Evolutionary conservation across 2,797 vertebrate species (phyloP), one percentile per base, ranked within the genome.

Genomic region (Triplophysa yarkandensis): DNA sequence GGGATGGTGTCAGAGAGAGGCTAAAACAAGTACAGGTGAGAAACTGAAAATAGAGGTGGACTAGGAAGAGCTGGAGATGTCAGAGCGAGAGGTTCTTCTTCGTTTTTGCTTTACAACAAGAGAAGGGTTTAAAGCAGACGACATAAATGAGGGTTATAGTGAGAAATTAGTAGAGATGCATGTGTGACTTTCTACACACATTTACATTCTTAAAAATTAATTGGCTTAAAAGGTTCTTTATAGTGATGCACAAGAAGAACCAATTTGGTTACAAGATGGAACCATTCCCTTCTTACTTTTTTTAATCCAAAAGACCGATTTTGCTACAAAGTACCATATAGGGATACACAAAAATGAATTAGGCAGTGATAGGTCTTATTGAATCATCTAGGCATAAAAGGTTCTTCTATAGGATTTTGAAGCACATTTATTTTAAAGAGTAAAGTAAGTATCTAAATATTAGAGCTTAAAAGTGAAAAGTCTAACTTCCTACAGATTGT

Each of bases 21-120:
- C 44, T 54, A 34, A 74, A 55, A 64, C n/a, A 27, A 69, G 36
- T 62, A 23, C 36, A 52, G 58, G 48, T 76, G 55, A 67, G 39
- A 27, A 19, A 77, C 28, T 64, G 61, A 54, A 64, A 57, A 69
- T 54, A 62, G 58, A 21, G 55, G 39, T 41, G 71, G 55, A 66
- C 52, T 58, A 73, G 46, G 75, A 36, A 65, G 74, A 63, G 52
- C 3, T 17, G 43, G 57, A 30, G 8, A 57, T 61, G 4, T 63
- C 19, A 64, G 16, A 52, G 52, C 41, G 8, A 25, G 50, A 30
- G 21, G 34, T 23, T 7, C 6, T 28, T n/a, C n/a, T n/a, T n/a
- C n/a, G 57, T 30, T 6, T 28, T n/a, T 50, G 36, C 23, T 46
- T 46, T 55, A 50, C 30, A 62, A 34, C 27, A 25, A 41, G 28